Evolutionary conservation across 64 coral and sea anemone species (phyloP), one percentile per base, ranked within the genome.

Genomic region (Porites lutea): DNA sequence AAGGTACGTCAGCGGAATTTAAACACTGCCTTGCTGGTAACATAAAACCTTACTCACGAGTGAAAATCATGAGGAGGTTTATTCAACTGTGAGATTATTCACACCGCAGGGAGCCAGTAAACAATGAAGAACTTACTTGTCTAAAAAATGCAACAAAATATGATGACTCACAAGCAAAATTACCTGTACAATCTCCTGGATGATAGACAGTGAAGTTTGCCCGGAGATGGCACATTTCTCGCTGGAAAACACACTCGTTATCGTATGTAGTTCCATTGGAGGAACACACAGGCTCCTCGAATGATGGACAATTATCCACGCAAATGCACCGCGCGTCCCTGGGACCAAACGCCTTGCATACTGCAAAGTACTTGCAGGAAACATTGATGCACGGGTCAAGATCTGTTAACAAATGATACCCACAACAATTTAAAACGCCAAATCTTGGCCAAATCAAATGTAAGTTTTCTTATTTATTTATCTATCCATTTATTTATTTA

Each of bases 331-430:
- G 72, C 5, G 79, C 72, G 18, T 95, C 81, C 4, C 18, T 46
- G 10, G 88, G 72, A 8, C 87, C 81, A 61, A 90, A 90, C 1
- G 93, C 93, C 73, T 90, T 95, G 62, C 93, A 95, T 13, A 80
- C 43, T 5, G 62, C 88, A 23, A 90, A 89, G 53, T 86, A 90
- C 18, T 78, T 62, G 57, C 93, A 95, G 2, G 79, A 51, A 18
- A 90, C 88, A 73, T 90, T 90, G 51, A 90, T 90, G n/a, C 93
- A 95, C 8, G 93, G 93, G 70, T 90, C 88, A 65, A 90, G 69
- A 57, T 85, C 93, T 95, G 23, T 6, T 12, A 59, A 59, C 27
- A 73, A 66, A 63, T 0, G 18, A 44, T 8, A 64, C 8, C 12
- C 54, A 43, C 0, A 57, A 53, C 27, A 18, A 79, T 19, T 18